phyloP scores from a whole-genome alignment of 2,113 vertebrate genomes.

The Ahaetulla prasina region DNA sequence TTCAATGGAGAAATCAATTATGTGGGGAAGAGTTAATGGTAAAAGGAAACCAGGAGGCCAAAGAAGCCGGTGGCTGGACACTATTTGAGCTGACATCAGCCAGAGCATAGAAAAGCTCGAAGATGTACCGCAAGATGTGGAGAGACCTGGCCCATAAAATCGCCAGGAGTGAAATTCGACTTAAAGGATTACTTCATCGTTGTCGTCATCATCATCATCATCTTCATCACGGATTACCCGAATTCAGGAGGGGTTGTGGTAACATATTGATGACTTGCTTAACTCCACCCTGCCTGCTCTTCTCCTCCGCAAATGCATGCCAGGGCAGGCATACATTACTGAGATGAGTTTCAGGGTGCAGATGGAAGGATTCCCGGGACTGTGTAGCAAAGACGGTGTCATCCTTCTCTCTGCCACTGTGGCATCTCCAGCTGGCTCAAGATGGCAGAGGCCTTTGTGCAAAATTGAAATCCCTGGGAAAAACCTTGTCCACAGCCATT shows the following conservation, averaged over 20 bases:
- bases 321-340: not conserved
- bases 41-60: not conserved
- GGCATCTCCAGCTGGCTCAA: not conserved
- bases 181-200: not conserved
- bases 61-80: not conserved
- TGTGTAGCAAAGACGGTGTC: rapidly evolving
- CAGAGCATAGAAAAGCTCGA: not conserved
- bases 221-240: not conserved
- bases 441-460: not conserved
- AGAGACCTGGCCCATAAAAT: not conserved
- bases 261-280: not conserved
- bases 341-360: not conserved
- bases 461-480: not conserved
- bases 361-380: too few relatives aligned
- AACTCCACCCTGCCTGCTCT: not conserved
- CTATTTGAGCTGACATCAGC: not conserved
- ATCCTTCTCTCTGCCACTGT: too few relatives aligned
- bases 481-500: not conserved
- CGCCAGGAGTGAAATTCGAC: not conserved
- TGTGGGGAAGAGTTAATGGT: not conserved
- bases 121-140: not conserved
- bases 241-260: not conserved
- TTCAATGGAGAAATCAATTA: not conserved
- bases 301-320: rapidly evolving
- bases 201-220: not conserved